Conservation (phyloP, 2,797 vertebrate species). For the Champsocephalus esox region DNA sequence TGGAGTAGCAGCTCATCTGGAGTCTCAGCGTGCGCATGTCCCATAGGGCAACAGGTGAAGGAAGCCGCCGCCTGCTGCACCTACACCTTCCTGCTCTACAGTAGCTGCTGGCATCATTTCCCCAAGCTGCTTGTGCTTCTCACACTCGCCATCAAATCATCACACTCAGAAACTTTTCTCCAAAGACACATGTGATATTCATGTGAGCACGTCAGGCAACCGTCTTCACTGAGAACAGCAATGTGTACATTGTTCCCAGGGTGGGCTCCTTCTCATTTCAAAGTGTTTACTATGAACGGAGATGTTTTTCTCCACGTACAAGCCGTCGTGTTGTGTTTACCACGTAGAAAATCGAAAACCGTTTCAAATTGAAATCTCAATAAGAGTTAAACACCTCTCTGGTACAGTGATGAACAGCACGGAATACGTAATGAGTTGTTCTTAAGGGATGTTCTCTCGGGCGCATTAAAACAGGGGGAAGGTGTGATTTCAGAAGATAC, state of each 20-base stretch:
- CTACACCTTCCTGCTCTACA: conserved; percentile 29
- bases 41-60: conserved; percentile 27
- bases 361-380: neutral
- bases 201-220: conserved; percentile 1
- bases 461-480: neutral
- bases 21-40: neutral
- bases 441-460: neutral
- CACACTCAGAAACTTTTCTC: neutral
- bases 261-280: neutral
- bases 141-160: conserved; percentile 8
- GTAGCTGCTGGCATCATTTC: conserved; percentile 20
- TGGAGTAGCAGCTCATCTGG: neutral
- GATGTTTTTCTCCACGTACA: neutral
- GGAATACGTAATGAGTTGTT: neutral
- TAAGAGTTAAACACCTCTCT: neutral
- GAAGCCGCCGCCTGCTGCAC: conserved; percentile 5
- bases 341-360: neutral
- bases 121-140: conserved; percentile 22
- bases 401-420: neutral
- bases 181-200: conserved; percentile 6
- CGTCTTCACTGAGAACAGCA: neutral
- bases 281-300: neutral
- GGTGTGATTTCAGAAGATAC: neutral
- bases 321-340: neutral
- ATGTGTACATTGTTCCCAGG: neutral